phyloP scores from a whole-genome alignment of 2,113 vertebrate genomes.

The Psilopsiagon aymara region DNA sequence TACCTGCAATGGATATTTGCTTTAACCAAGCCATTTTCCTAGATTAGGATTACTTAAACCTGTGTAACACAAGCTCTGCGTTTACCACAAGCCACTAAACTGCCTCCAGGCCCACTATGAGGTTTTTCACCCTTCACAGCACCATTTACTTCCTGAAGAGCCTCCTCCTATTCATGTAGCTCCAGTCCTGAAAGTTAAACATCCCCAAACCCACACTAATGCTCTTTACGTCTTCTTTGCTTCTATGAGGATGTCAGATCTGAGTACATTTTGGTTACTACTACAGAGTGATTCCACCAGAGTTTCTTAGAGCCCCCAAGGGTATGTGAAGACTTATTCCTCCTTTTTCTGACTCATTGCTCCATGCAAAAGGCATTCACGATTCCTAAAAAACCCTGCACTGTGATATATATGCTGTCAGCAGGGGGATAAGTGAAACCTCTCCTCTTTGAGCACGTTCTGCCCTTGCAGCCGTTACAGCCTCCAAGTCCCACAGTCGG shows the following conservation, averaged over 20 bases:
- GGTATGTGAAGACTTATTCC: background rate
- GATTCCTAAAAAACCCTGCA: rapidly evolving
- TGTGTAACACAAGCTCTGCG: background rate
- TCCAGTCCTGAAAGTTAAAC: background rate
- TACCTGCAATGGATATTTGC: background rate
- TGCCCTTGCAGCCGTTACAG: background rate
- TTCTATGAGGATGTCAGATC: background rate
- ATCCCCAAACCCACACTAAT: background rate
- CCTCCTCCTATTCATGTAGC: background rate
- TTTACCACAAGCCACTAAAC: background rate
- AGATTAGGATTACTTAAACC: no score
- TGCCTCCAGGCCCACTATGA: background rate
- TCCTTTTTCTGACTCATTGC: background rate
- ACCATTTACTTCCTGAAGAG: background rate
- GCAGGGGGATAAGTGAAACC: background rate
- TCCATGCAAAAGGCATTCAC: background rate
- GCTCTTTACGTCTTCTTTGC: background rate
- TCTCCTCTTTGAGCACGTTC: background rate
- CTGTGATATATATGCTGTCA: background rate
- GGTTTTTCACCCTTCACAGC: background rate
- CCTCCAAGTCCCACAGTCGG: background rate
- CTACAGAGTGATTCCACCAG: background rate
- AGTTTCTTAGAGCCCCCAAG: background rate
- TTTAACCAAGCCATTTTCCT: background rate
- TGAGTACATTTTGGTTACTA: background rate